Evolutionary conservation across 2,113 vertebrate species (phyloP), one percentile per base, ranked within the genome.

Genomic region (Melanostigma gelatinosum): DNA sequence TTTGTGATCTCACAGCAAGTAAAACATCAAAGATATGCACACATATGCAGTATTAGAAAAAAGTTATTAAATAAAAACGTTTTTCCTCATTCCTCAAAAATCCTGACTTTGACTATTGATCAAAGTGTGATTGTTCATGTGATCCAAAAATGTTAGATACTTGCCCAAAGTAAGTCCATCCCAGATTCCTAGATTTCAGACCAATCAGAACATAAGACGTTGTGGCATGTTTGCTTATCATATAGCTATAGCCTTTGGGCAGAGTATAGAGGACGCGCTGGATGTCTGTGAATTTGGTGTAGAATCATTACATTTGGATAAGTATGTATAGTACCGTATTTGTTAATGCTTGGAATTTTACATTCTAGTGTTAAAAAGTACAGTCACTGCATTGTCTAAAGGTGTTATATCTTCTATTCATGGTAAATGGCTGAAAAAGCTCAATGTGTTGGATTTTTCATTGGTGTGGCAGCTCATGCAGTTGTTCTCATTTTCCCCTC

Each of bases 401-500:
- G 4, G 3, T 32, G n/a, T 42, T 29, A 24, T 2, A 69, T 58
- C 42, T 72, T 38, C 6, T 42, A 42, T 11, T 60, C 18, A 24
- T 24, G 2, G 54, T 27, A 64, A 65, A 54, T 46, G 24, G 13
- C 42, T 13, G 3, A 20, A 52, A 58, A 58, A 11, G 11, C 4
- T 79, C 34, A 44, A 1, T 7, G 6, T 38, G 10, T 40, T n/a
- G 29, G 27, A 36, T 61, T 70, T 65, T 70, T 65, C 7, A 57
- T 62, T 57, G 15, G n/a, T 32, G 38, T 48, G 16, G 50, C 69
- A 40, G 13, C 29, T 65, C 42, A 54, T 40, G 36, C 34, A 60
- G 42, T 58, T 61, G 54, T 54, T 57, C 46, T 29, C 55, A 27
- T 32, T 54, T 83, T 34, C n/a, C 32, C 15, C 38, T 60, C 36